These are phyloP conservation scores for Aricia artaxerxes DNA, from an alignment of 2,888 invertebrate species.

Conservation along the genomic window DNA sequence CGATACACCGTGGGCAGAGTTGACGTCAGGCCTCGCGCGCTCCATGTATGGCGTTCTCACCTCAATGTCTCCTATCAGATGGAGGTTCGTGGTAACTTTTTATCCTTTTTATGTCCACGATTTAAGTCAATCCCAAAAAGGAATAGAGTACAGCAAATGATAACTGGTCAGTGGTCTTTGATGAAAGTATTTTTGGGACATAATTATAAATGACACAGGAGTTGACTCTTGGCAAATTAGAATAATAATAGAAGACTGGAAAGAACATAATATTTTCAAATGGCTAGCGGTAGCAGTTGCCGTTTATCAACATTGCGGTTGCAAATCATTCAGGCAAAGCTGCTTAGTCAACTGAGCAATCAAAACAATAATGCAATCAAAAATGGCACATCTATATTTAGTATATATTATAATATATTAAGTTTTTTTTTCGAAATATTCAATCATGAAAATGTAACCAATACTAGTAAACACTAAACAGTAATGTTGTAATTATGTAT, in stretches of 20 bases:
- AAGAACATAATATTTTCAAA: not conserved
- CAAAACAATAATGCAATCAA: no score
- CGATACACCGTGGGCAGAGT: not conserved
- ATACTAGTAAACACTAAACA: no score
- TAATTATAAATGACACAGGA: not conserved
- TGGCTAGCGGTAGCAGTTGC: not conserved
- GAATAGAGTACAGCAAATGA: not conserved
- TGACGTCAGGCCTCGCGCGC: slow-evolving; percentile 17
- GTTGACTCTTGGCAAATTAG: not conserved
- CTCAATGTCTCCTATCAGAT: not conserved
- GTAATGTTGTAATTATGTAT: no score
- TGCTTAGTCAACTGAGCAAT: not conserved
- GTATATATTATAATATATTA: no score
- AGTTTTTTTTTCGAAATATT: no score
- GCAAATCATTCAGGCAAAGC: not conserved
- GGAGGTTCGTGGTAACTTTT: not conserved
- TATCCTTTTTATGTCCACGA: not conserved
- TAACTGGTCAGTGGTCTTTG: not conserved
- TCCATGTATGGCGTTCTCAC: slow-evolving; percentile 20
- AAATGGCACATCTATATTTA: no score
- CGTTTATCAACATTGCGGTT: not conserved
- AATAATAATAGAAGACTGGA: not conserved
- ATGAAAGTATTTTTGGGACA: not conserved
- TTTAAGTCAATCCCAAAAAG: not conserved
- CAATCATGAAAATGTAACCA: no score